Evolutionary conservation across 2,888 invertebrate genomes (phyloP).

Genomic region (Aquatica leii): DNA sequence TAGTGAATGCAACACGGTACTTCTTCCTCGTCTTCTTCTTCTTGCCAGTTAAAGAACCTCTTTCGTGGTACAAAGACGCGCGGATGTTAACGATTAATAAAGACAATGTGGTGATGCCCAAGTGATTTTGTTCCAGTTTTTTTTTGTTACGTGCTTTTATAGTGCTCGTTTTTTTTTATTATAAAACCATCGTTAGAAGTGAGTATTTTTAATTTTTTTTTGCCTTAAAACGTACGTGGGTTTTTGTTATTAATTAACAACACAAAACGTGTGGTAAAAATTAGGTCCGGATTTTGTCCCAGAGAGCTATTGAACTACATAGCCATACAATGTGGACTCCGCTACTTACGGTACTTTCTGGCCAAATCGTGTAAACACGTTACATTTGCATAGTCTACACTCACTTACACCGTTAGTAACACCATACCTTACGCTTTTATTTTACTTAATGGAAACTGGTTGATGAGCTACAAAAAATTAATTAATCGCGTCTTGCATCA

Average conservation of each 20-base stretch:
- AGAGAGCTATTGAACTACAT: conserved; percentile 39
- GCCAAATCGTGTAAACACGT: conserved; percentile 35
- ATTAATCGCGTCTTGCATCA: no score
- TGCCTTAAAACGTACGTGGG: conserved; percentile 10
- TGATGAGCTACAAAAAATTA: background rate
- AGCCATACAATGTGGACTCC: conserved; percentile 24
- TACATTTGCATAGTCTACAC: conserved; percentile 38
- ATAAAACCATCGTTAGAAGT: background rate
- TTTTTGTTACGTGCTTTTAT: background rate
- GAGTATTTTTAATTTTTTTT: background rate
- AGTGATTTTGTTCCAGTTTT: background rate
- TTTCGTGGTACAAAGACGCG: conserved; percentile 17
- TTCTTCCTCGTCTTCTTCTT: conserved; percentile 33
- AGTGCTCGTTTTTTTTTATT: background rate
- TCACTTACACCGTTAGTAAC: conserved; percentile 35
- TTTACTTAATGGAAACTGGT: conserved; percentile 16
- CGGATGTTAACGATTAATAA: conserved; percentile 19
- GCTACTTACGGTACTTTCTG: conserved; percentile 37
- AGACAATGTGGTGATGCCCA: conserved; percentile 3
- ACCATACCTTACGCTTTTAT: conserved; percentile 6
- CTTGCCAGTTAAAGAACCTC: conserved; percentile 32
- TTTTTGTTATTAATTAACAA: conserved; percentile 5
- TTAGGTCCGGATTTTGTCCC: conserved; percentile 34
- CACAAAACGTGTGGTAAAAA: conserved; percentile 14
- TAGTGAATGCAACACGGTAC: conserved; percentile 48